These are phyloP conservation scores for Streblospio benedicti DNA, from an alignment of 1,140 invertebrate species.

Conservation along the genomic window DNA sequence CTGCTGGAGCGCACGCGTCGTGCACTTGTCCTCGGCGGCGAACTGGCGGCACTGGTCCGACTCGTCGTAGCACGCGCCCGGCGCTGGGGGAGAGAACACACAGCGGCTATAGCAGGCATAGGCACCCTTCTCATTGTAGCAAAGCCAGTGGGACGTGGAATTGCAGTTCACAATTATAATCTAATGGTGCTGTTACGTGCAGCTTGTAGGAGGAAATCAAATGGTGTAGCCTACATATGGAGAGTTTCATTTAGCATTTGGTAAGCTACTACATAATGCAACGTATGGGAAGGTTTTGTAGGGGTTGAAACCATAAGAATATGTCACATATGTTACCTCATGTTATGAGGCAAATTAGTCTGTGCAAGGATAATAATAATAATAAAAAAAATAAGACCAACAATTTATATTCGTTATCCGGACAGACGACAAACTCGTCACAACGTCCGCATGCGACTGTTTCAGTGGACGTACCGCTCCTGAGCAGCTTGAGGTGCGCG, in stretches of 20 bases:
- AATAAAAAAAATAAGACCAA: neutral
- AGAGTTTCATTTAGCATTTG: neutral
- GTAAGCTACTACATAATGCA: neutral
- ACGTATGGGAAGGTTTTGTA: neutral
- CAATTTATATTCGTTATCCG: slow-evolving; percentile 1
- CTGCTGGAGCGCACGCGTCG: slow-evolving; percentile 11
- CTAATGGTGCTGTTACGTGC: too few relatives aligned
- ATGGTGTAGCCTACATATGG: neutral
- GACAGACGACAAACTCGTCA: too few relatives aligned
- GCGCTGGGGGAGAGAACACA: slow-evolving; percentile 2
- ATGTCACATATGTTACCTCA: neutral
- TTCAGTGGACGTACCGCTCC: slow-evolving; percentile 3
- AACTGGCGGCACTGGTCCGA: slow-evolving; percentile 9
- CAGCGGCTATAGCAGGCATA: too few relatives aligned
- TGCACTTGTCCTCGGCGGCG: slow-evolving; percentile 8
- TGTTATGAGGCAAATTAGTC: neutral
- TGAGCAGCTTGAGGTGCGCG: neutral
- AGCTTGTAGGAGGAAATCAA: too few relatives aligned
- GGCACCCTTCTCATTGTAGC: neutral
- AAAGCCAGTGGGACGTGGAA: neutral
- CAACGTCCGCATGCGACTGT: too few relatives aligned
- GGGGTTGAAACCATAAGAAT: neutral
- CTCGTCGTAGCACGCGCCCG: slow-evolving; percentile 17
- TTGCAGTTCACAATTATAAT: neutral
- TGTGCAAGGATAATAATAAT: neutral